Percentiles rank a stretch among this genome's conserved stretches.
These are phyloP conservation scores for Stomatorhinus walkeri DNA, from an alignment of 2,797 vertebrate species.

Conservation along the genomic window DNA sequence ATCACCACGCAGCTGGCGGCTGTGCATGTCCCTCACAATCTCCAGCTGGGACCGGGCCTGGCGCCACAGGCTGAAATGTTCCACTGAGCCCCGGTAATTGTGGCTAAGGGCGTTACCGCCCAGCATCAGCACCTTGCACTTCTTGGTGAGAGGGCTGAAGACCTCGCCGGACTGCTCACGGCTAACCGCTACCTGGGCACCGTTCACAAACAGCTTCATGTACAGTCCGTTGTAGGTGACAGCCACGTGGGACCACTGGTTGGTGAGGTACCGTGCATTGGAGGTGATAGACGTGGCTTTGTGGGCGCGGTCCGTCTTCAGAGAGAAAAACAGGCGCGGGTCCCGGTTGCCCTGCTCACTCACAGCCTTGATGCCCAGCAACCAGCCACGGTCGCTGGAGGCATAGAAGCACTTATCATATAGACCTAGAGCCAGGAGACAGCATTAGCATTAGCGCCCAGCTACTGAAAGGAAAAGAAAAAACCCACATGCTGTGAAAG, in stretches of 20 bases:
- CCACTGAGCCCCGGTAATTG: slow-evolving; percentile 84
- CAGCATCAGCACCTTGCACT: slow-evolving; percentile 94
- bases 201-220: slow-evolving; percentile 93
- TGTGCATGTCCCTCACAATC: slow-evolving; percentile 79
- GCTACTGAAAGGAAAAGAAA: neutral
- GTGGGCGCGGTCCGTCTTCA: slow-evolving; percentile 94
- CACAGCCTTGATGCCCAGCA: slow-evolving; percentile 86
- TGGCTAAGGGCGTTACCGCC: slow-evolving; percentile 87
- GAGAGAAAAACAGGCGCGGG: slow-evolving; percentile 93
- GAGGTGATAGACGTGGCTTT: slow-evolving; percentile 84
- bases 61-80: slow-evolving; percentile 83
- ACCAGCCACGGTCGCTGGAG: slow-evolving; percentile 93
- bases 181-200: slow-evolving; percentile 87
- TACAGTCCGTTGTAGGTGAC: slow-evolving; percentile 81
- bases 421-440: slow-evolving; percentile 65
- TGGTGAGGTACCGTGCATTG: slow-evolving; percentile 78
- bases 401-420: slow-evolving; percentile 99
- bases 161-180: slow-evolving; percentile 86
- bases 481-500: neutral
- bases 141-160: slow-evolving; percentile 87
- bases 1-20: slow-evolving; percentile 60
- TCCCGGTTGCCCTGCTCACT: slow-evolving; percentile 88
- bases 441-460: slow-evolving; percentile 24
- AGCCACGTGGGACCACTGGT: slow-evolving; percentile 85
- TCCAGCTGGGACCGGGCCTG: slow-evolving; percentile 78